Conservation (phyloP, 2,113 vertebrate species). For the Pristiophorus japonicus region DNA sequence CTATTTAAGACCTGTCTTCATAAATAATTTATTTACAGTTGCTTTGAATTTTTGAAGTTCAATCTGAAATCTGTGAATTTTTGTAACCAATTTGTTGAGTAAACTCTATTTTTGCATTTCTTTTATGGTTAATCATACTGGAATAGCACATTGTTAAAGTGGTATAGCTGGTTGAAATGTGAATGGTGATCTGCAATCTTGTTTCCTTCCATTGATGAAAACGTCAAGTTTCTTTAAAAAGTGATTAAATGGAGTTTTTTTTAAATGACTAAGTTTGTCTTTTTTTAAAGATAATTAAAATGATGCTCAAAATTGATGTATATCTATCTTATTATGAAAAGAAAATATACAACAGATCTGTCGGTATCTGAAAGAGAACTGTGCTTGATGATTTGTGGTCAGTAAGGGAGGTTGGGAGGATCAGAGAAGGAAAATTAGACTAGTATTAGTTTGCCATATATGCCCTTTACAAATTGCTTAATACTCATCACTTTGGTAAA, state of each 20-base stretch:
- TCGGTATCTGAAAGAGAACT: background rate
- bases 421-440: too few species aligned
- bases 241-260: constrained; percentile 29
- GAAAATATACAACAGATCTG: background rate
- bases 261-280: background rate
- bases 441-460: too few species aligned
- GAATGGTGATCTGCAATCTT: constrained; percentile 17
- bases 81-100: constrained; percentile 33
- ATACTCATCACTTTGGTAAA: too few species aligned
- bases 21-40: constrained; percentile 16
- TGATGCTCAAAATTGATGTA: background rate
- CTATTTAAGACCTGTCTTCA: constrained; percentile 1
- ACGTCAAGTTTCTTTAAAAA: background rate
- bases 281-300: background rate
- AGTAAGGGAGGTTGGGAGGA: too few species aligned
- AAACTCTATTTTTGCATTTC: constrained; percentile 34
- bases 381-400: background rate
- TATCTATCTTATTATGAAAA: background rate
- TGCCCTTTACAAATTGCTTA: too few species aligned
- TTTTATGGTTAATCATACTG: constrained; percentile 22
- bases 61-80: constrained; percentile 20
- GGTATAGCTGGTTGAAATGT: background rate
- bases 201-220: constrained; percentile 9
- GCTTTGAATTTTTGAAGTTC: constrained; percentile 28
- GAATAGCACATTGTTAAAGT: constrained; percentile 13